These are phyloP conservation scores for Limnephilus marmoratus DNA, from an alignment of 2,888 invertebrate species.

Conservation along the genomic window DNA sequence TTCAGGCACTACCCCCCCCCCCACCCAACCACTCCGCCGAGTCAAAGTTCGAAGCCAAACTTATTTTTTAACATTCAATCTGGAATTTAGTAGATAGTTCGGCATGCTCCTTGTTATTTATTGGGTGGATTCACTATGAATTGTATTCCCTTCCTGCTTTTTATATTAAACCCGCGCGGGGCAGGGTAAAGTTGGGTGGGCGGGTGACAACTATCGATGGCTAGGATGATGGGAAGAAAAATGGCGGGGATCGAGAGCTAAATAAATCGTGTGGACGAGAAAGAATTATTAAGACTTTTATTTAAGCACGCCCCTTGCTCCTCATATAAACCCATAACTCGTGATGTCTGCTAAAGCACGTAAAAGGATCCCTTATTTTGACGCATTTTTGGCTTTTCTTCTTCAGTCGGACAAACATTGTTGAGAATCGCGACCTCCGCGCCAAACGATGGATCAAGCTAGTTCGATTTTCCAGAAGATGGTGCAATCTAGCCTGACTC, in stretches of 20 bases:
- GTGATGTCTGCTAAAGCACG: not conserved
- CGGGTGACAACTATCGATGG: slow-evolving; percentile 53
- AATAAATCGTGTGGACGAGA: slow-evolving; percentile 41
- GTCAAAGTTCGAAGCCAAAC: slow-evolving; percentile 49
- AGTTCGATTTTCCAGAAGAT: not conserved
- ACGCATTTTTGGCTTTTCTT: not conserved
- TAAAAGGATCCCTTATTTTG: not conserved
- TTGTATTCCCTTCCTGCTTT: slow-evolving; percentile 42
- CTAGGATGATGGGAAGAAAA: slow-evolving; percentile 28
- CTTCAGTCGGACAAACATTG: not conserved
- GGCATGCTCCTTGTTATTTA: slow-evolving; percentile 49
- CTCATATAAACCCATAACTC: not conserved
- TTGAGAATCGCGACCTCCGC: not conserved
- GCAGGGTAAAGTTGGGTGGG: not conserved
- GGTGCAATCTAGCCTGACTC: not conserved
- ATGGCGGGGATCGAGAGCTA: slow-evolving; percentile 3
- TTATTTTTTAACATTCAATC: slow-evolving; percentile 53
- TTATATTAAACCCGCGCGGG: slow-evolving; percentile 48
- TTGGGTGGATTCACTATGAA: slow-evolving; percentile 57
- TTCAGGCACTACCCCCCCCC: slow-evolving; percentile 10
- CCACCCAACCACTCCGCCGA: slow-evolving; percentile 6
- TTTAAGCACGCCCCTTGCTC: slow-evolving; percentile 8
- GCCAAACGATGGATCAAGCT: not conserved
- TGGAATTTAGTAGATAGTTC: slow-evolving; percentile 42
- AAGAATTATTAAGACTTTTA: slow-evolving; percentile 37